phyloP scores from a whole-genome alignment of 2,113 vertebrate genomes.

The Climacteris rufus region DNA sequence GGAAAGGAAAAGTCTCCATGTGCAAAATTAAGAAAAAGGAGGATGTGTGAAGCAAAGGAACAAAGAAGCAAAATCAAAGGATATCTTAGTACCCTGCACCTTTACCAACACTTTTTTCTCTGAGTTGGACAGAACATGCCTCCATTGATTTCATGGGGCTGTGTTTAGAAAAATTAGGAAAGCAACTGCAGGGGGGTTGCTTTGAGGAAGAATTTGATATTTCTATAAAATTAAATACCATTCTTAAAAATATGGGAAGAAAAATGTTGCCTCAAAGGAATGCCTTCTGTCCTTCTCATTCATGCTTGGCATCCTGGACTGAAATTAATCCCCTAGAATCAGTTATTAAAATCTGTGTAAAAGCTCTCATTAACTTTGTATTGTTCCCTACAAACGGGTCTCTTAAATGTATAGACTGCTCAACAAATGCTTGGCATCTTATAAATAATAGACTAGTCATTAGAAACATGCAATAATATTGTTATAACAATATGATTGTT shows the following conservation, averaged over 20 bases:
- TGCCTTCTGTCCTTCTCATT: not conserved
- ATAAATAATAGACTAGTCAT: constrained; percentile 4
- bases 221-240: not conserved
- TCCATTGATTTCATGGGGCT: not conserved
- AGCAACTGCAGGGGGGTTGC: not conserved
- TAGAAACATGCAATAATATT: constrained; percentile 32
- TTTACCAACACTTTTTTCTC: not conserved
- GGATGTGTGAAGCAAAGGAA: not conserved
- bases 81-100: not conserved
- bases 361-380: constrained; percentile 13
- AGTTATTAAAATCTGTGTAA: constrained; percentile 13
- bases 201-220: not conserved
- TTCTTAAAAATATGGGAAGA: not conserved
- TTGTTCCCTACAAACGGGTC: not conserved
- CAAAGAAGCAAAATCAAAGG: not conserved
- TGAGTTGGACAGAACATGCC: not conserved
- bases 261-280: not conserved
- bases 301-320: not conserved
- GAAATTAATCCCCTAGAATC: constrained; percentile 2
- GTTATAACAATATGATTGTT: not conserved
- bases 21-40: not conserved
- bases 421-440: constrained; percentile 12
- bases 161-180: not conserved
- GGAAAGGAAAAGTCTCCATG: not conserved
- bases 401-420: constrained; percentile 1